Base-by-base conservation (phyloP, 1,140 invertebrate species). In the Diachasma alloeum region DNA sequence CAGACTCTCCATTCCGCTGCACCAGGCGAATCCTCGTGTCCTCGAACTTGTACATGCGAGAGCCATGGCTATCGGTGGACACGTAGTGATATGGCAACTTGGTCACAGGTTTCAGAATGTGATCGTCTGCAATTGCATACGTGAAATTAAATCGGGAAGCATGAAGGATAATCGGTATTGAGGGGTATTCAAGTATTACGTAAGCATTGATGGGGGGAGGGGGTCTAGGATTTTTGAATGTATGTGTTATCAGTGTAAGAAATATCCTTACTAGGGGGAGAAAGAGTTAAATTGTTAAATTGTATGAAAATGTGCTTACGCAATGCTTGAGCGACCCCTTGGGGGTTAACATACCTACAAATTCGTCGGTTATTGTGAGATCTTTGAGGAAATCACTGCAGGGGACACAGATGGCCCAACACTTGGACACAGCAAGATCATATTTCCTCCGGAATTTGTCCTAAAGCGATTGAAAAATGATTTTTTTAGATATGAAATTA, bases 381-480 rank as follows among this genome's bases (percentile, higher is more conserved):
- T 79, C 80, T 53, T 77, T 74, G 31, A 82, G 42, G n/a, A 78
- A 79, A 53, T 78, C 63, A 39, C 53, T 56, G 56, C 56, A 75
- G 17, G 82, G 82, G 4, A 84, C 77, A 26, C 83, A 84, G 39
- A 84, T 83, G 13, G 72, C 82, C 81, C 82, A 84, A 46, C 81
- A 81, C 72, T 82, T 84, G 1, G 78, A 48, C 56, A 83, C 26
- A 0, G 82, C 79, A 9, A 68, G 46, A 56, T 83, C 80, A 74
- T 83, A 82, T 76, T 82, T 83, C 69, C 72, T 72, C 66, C 77
- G 78, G 36, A 75, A 82, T 69, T 81, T 74, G 37, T 82, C 79
- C 83, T 84, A 67, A 74, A 82, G 75, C 26, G 42, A 24, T 71
- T 31, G 31, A 31, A 6, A 31, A 31, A 31, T 31, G 2, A 3